Base-by-base conservation (phyloP, 2,113 vertebrate species). In the Albula goreensis region DNA sequence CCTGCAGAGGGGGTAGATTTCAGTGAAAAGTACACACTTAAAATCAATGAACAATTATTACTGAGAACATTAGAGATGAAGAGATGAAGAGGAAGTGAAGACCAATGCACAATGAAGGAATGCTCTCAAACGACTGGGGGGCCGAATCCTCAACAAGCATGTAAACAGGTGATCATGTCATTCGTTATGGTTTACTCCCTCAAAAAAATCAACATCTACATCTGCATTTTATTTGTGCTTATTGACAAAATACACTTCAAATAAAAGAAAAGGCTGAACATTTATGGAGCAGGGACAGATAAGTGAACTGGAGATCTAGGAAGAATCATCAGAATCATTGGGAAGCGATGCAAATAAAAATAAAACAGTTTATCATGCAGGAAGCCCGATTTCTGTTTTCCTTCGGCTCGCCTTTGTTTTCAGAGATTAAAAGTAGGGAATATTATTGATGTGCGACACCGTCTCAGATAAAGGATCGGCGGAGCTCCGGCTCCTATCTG, bases 391-490 rank as follows among this genome's bases (percentile, higher is more conserved):
- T 41, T 91, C 90, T 81, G 89, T 91, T 91, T 57, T 81, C 50
- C 88, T 87, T 86, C 87, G 89, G 82, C 85, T 85, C 85, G 88
- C 89, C 90, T 93, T 93, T 93, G 92, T 94, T 95, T 93, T 92
- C 88, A 92, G 92, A 94, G 92, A 95, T 94, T 94, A 94, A 93
- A 93, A 93, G 91, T 87, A 90, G 89, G 89, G 88, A 90, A 89
- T 92, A 90, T 93, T 94, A 94, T 93, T 94, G 94, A 94, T 94
- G 94, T 94, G 93, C 92, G 92, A 89, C 92, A 15, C 88, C 88
- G 88, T 92, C 90, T 91, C 91, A 92, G 94, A 96, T 95, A 94
- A 96, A 94, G 92, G 88, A 92, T 92, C 91, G 92, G 90, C 84
- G 91, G 90, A 93, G 91, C 91, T 90, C 89, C 87, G 88, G 91